A percentile compares a stretch with the other conserved stretches of the same genome.
Conservation (phyloP, 2,888 invertebrate genomes). For the Tinea pellionella region DNA sequence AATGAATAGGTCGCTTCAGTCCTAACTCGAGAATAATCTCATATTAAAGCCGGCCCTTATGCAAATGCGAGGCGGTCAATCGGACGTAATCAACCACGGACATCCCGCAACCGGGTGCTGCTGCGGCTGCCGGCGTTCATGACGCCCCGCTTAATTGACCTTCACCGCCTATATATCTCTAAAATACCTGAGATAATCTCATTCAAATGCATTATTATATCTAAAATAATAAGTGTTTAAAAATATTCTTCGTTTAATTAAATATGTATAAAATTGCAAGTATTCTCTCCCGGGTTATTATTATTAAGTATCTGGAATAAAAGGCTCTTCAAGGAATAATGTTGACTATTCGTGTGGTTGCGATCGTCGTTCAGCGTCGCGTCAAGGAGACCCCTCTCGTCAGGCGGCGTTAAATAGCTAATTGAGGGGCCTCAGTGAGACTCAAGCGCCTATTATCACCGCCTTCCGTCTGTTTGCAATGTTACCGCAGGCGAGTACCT, state of each 20-base stretch:
- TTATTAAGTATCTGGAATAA: background rate
- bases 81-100: slow-evolving; percentile 54
- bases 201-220: too few species aligned
- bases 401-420: slow-evolving; percentile 18
- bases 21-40: slow-evolving; percentile 61
- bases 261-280: background rate
- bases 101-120: slow-evolving; percentile 23
- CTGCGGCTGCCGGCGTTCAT: slow-evolving; percentile 17
- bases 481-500: background rate
- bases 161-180: background rate
- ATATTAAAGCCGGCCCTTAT: slow-evolving; percentile 62
- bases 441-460: slow-evolving; percentile 14
- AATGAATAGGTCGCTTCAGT: slow-evolving; percentile 45
- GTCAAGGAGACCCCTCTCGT: background rate
- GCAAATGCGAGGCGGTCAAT: slow-evolving; percentile 63
- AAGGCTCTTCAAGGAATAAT: background rate
- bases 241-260: too few species aligned
- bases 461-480: slow-evolving; percentile 14
- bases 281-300: background rate
- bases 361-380: background rate
- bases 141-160: slow-evolving; percentile 1
- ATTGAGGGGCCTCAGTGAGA: slow-evolving; percentile 16
- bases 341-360: background rate
- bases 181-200: background rate
- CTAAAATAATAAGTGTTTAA: too few species aligned